Conservation (phyloP, 2,797 vertebrate species). For the Lycodopsis pacificus region DNA sequence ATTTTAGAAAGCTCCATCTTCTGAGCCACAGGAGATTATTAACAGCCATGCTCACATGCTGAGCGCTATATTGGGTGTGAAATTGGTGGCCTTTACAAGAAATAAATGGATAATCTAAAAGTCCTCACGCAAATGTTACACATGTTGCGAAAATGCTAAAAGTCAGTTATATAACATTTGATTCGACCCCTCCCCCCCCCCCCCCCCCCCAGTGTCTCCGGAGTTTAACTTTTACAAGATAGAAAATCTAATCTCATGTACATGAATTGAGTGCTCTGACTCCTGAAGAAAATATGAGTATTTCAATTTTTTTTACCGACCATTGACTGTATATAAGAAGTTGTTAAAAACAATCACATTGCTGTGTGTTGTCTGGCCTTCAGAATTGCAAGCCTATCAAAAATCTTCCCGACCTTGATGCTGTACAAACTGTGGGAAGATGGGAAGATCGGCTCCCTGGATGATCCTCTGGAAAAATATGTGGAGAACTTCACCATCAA, state of each 20-base stretch:
- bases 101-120: neutral
- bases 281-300: too few species aligned
- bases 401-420: constrained; percentile 96
- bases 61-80: neutral
- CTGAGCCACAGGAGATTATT: neutral
- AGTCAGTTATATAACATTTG: neutral
- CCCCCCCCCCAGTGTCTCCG: neutral
- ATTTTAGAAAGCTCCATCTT: neutral
- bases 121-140: neutral
- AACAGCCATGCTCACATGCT: neutral
- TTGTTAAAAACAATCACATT: neutral
- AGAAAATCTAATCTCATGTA: neutral
- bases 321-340: too few species aligned
- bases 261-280: constrained; percentile 1
- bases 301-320: too few species aligned
- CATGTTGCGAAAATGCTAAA: neutral
- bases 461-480: constrained; percentile 94
- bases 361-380: constrained; percentile 22
- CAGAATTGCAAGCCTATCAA: constrained; percentile 95
- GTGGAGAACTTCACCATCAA: constrained; percentile 92
- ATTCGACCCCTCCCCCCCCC: neutral
- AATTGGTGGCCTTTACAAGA: neutral
- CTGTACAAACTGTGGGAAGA: constrained; percentile 96
- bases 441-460: constrained; percentile 90
- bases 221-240: neutral